phyloP scores from a whole-genome alignment of 2,797 vertebrate species.

The Urocyon cinereoargenteus region DNA sequence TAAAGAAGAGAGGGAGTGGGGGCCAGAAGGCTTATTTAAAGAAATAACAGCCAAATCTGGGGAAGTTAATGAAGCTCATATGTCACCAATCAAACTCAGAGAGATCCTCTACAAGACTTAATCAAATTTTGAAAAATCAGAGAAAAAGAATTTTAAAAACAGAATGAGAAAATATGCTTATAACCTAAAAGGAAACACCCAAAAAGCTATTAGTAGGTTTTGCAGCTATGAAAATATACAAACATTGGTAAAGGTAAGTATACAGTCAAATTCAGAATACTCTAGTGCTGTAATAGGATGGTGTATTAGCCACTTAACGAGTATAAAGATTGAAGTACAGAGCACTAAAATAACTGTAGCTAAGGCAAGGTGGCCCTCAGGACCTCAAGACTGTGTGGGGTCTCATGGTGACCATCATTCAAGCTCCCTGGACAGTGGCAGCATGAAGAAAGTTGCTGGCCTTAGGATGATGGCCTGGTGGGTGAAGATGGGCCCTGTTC shows the following conservation, averaged over 20 bases:
- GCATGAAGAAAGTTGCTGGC: background rate
- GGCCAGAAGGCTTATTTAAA: background rate
- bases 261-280: background rate
- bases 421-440: background rate
- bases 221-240: background rate
- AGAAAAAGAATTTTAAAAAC: background rate
- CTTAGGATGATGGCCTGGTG: background rate
- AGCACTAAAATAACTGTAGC: background rate
- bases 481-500: background rate
- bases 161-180: background rate
- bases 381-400: background rate
- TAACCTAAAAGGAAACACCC: background rate
- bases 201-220: background rate
- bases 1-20: background rate
- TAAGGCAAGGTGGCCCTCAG: background rate
- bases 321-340: background rate
- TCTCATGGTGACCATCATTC: background rate
- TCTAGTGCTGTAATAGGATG: background rate
- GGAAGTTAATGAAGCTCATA: background rate
- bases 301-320: background rate
- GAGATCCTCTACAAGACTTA: background rate
- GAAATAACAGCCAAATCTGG: background rate
- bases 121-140: background rate
- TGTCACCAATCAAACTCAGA: background rate
- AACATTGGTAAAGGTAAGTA: background rate